These are phyloP conservation scores for Epirrhoe alternata DNA, from an alignment of 2,888 invertebrate genomes.

Conservation along the genomic window DNA sequence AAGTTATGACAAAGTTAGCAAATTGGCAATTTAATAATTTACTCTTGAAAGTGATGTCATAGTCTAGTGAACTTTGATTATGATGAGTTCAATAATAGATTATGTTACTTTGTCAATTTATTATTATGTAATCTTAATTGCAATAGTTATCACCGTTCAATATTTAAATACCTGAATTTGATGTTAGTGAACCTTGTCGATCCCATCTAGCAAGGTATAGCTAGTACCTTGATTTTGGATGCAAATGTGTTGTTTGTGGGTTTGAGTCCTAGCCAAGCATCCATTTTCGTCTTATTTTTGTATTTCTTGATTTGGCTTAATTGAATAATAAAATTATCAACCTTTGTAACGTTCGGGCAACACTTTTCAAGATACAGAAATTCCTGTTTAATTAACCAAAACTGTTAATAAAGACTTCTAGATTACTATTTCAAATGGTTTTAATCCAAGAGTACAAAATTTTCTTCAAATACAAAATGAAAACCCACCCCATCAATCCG, in stretches of 20 bases:
- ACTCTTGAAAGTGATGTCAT: constrained; percentile 7
- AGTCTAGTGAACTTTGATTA: constrained; percentile 1
- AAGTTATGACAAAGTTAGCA: constrained; percentile 61
- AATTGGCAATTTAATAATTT: constrained; percentile 37
- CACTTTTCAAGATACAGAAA: neutral
- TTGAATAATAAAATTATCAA: neutral
- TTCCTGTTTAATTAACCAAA: too few relatives aligned
- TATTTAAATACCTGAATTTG: neutral
- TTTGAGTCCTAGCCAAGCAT: too few relatives aligned
- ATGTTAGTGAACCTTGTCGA: neutral
- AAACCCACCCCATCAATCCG: constrained; percentile 42
- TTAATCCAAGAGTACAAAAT: neutral
- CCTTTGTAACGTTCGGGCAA: neutral
- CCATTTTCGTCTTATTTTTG: too few relatives aligned
- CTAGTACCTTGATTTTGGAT: too few relatives aligned
- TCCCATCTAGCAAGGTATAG: too few relatives aligned
- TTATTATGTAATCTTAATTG: neutral
- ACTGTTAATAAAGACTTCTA: too few relatives aligned
- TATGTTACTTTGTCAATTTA: neutral
- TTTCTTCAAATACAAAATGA: constrained; percentile 10
- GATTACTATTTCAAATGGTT: too few relatives aligned
- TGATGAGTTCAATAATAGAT: neutral
- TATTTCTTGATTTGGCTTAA: too few relatives aligned
- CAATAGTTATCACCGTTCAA: neutral
- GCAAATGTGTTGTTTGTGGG: too few relatives aligned